A percentile compares a stretch with the other conserved stretches of the same genome.
phyloP scores from a whole-genome alignment of 2,888 invertebrate genomes.

The Aricia artaxerxes region DNA sequence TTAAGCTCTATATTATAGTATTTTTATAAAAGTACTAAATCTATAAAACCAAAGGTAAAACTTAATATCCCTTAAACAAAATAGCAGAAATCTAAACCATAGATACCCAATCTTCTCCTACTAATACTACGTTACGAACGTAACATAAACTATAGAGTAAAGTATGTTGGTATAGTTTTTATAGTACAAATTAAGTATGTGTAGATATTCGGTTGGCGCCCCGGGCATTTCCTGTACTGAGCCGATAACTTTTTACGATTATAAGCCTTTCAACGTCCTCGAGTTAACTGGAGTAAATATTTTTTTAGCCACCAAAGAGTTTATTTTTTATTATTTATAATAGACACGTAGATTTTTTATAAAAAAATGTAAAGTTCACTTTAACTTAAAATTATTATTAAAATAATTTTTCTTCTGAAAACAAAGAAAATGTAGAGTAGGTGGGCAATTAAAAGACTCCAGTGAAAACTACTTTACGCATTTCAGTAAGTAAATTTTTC shows the following conservation, averaged over 20 bases:
- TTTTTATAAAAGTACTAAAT: no score
- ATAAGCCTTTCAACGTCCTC: constrained; percentile 42
- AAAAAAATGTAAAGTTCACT: no score
- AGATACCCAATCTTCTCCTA: neutral
- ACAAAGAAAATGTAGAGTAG: neutral
- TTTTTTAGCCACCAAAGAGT: constrained; percentile 38
- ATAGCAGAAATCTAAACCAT: neutral
- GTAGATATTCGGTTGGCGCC: constrained; percentile 40
- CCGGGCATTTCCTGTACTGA: constrained; percentile 45
- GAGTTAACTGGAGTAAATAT: constrained; percentile 40
- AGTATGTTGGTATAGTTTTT: neutral
- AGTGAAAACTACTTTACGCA: neutral
- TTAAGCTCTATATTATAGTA: neutral
- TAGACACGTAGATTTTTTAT: no score
- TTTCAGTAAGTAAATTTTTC: neutral
- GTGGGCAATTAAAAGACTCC: neutral
- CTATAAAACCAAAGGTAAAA: neutral
- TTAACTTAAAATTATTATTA: no score
- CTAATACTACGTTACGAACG: neutral
- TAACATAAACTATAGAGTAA: neutral
- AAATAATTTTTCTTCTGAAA: neutral
- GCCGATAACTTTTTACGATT: constrained; percentile 48
- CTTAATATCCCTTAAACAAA: neutral
- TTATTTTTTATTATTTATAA: no score
- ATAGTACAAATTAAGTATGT: constrained; percentile 28